These are phyloP conservation scores for Dendroctonus valens DNA, from an alignment of 1,140 invertebrate genomes.

Conservation along the genomic window DNA sequence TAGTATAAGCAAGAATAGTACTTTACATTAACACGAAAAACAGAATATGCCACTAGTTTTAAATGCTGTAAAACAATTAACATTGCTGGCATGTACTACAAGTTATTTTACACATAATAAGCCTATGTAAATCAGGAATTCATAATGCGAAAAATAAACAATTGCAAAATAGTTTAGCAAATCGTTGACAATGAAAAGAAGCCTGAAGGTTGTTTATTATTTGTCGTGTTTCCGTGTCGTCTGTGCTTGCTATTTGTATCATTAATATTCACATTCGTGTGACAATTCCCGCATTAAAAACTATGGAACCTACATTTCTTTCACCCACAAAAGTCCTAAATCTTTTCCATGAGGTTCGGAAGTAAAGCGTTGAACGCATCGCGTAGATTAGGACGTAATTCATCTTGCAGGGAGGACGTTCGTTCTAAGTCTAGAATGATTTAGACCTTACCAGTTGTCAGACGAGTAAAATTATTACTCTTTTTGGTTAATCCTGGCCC, in stretches of 20 bases:
- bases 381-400: slow-evolving; percentile 35
- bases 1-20: no score
- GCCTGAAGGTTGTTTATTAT: neutral
- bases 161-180: neutral
- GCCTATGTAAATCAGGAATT: no score
- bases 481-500: slow-evolving; percentile 31
- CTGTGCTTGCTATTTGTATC: neutral
- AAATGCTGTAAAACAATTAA: no score
- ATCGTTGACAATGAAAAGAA: neutral
- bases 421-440: slow-evolving; percentile 35
- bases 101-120: no score
- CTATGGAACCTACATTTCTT: neutral
- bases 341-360: slow-evolving; percentile 27
- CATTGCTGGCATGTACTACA: no score
- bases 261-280: neutral
- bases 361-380: slow-evolving; percentile 34
- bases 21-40: no score
- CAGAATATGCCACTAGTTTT: no score
- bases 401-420: slow-evolving; percentile 35
- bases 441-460: slow-evolving; percentile 32
- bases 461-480: slow-evolving; percentile 26
- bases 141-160: no score
- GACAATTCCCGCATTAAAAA: neutral
- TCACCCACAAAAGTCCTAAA: slow-evolving; percentile 15
- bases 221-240: neutral